Conservation (phyloP, 2,113 vertebrate species). For the Dunckerocampus dactyliophorus region DNA sequence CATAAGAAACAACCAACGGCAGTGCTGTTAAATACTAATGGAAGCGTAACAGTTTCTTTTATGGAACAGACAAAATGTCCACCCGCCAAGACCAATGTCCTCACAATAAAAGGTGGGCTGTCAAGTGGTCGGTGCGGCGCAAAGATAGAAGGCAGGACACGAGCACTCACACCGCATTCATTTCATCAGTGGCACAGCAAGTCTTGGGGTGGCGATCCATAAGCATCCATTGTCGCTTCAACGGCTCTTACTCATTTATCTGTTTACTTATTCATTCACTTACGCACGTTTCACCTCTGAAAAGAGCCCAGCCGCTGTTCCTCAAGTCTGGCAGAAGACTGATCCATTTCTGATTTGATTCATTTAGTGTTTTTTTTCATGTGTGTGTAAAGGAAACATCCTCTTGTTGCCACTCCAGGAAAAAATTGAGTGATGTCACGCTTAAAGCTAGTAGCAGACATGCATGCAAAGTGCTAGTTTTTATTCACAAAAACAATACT, state of each 20-base stretch:
- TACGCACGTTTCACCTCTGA: conserved; percentile 50
- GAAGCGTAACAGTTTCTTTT: background rate
- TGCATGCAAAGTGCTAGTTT: no score
- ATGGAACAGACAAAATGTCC: no score
- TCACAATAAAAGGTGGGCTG: no score
- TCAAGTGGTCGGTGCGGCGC: no score
- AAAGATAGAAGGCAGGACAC: background rate
- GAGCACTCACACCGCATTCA: conserved; percentile 32
- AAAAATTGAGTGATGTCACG: no score
- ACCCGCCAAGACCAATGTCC: no score
- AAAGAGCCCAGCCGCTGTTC: conserved; percentile 25
- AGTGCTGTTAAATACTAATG: background rate
- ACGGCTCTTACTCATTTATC: conserved; percentile 65
- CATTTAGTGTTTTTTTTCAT: conserved; percentile 7
- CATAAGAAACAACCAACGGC: background rate
- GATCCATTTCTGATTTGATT: conserved; percentile 16
- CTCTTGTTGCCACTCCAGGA: background rate
- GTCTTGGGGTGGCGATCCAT: conserved; percentile 57
- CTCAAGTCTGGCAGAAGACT: conserved; percentile 15
- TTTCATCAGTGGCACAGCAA: conserved; percentile 50
- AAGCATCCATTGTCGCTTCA: conserved; percentile 66
- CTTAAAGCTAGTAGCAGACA: no score
- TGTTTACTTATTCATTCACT: conserved; percentile 66
- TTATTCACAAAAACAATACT: no score
- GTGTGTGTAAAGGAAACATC: background rate